phyloP scores from a whole-genome alignment of 1,140 invertebrate species.

The Rhagoletis zephyria region DNA sequence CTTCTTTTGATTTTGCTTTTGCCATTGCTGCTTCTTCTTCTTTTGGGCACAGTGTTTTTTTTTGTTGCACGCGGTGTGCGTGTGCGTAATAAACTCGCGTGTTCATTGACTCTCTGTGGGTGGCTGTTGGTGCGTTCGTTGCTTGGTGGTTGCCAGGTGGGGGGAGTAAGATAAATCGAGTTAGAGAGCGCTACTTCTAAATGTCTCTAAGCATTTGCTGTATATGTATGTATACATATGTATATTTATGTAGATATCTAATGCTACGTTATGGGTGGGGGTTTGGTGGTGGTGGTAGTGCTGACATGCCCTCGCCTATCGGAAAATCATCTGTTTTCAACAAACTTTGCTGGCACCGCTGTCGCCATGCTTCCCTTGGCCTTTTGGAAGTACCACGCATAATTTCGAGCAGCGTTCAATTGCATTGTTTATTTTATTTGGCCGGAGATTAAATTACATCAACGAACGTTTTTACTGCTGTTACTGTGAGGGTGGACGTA shows the following conservation, averaged over 20 bases:
- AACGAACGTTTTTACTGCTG: background rate
- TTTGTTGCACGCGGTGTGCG: background rate
- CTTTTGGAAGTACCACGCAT: background rate
- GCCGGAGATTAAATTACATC: conserved; percentile 45
- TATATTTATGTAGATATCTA: too few species aligned
- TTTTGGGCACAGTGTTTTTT: background rate
- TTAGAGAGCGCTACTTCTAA: background rate
- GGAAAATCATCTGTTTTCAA: conserved; percentile 18
- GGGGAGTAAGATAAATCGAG: background rate
- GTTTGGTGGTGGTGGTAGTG: background rate
- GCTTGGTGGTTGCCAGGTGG: background rate
- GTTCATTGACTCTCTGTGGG: conserved; percentile 46
- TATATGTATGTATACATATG: too few species aligned
- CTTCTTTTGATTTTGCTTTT: background rate
- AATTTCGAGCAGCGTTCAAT: background rate
- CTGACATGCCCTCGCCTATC: background rate
- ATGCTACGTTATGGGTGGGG: background rate
- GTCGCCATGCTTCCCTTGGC: background rate
- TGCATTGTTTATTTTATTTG: conserved; percentile 37
- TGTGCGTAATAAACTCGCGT: conserved; percentile 35
- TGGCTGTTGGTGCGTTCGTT: background rate
- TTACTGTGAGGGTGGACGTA: background rate
- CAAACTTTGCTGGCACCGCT: background rate
- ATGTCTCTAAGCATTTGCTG: background rate
- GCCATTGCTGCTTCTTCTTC: background rate